A percentile compares a stretch with the other conserved stretches of the same genome.
Evolutionary conservation across 2,113 vertebrate species (phyloP).

Genomic region (Macaca fascicularis): DNA sequence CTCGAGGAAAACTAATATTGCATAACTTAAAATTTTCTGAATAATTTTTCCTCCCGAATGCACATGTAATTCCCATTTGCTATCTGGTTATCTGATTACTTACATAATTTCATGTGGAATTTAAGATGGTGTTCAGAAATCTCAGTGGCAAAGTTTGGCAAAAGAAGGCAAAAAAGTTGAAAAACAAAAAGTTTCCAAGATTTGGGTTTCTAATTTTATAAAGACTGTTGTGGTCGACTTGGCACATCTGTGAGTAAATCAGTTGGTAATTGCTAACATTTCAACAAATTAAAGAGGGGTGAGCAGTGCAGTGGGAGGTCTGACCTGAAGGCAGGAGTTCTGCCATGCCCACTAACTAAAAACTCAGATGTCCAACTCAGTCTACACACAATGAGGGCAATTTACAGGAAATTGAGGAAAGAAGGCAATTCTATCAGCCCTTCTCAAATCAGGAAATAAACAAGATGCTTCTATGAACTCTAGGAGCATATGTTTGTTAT

Average conservation of each 20-base stretch:
- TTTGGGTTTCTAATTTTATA: slow-evolving; percentile 1
- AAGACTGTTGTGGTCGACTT: not conserved
- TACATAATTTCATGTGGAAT: not conserved
- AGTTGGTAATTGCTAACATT: not conserved
- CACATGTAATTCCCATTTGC: not conserved
- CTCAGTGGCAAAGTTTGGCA: not conserved
- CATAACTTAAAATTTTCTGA: not conserved
- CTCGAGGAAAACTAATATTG: not conserved
- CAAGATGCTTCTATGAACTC: not conserved
- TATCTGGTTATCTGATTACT: not conserved
- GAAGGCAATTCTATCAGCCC: not conserved
- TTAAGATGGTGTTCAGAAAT: not conserved
- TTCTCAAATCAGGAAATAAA: not conserved
- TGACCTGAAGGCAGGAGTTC: not conserved
- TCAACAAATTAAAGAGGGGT: not conserved
- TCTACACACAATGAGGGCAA: accelerated
- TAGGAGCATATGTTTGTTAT: not conserved
- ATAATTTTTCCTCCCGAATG: not conserved
- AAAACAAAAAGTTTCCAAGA: not conserved
- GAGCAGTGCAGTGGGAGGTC: not conserved
- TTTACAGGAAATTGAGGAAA: not conserved
- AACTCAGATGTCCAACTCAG: not conserved
- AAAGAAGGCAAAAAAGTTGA: not conserved
- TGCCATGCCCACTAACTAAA: not conserved
- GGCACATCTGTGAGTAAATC: slow-evolving; percentile 2